Base-by-base conservation (phyloP, 2,113 vertebrate species). In the Melanerpes aurifrons region DNA sequence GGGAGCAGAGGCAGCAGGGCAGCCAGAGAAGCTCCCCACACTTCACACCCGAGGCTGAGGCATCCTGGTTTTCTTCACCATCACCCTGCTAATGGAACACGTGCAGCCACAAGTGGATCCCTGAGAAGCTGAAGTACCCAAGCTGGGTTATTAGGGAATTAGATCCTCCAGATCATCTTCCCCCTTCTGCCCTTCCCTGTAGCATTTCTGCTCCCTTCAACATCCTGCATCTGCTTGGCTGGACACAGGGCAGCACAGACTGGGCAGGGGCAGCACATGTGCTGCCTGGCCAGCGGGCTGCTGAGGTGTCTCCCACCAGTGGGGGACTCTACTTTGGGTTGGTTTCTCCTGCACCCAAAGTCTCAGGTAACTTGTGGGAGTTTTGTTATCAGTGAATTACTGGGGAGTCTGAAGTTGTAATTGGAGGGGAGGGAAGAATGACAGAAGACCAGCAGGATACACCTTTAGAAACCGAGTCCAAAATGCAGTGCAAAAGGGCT, bases 1-100 rank as follows among this genome's bases (percentile, higher is more conserved):
- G 1, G 64, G 13, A 71, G 26, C 54, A 50, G 58, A 28, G 6
- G 1, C 2, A 0, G 54, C 70, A 47, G 26, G 59, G 61, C 28
- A 24, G 43, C 22, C 26, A 4, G 35, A 43, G 8, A 1, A 0
- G 32, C 47, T 72, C 5, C 69, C 37, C 29, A 12, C 12, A 12
- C 18, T 2, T 24, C 59, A 28, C 7, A 0, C 26, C 12, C 0
- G 4, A 14, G 48, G n/a, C 61, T 17, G 14, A 16, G 3, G 62
- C 13, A 1, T 26, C n/a, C 37, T 32, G 48, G 3, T 72, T 57
- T 29, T 67, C 73, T 22, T 40, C 77, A 21, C 57, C 3, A 2
- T 28, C 25, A 0, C 50, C 18, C n/a, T 1, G 0, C 47, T 72
- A 48, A 29, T 21, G 53, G 48, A 81, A 66, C 26, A 22, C 1